Evolutionary conservation across 1,140 invertebrate species (phyloP), one percentile per base, ranked within the genome.

Genomic region (Megathymus violae): DNA sequence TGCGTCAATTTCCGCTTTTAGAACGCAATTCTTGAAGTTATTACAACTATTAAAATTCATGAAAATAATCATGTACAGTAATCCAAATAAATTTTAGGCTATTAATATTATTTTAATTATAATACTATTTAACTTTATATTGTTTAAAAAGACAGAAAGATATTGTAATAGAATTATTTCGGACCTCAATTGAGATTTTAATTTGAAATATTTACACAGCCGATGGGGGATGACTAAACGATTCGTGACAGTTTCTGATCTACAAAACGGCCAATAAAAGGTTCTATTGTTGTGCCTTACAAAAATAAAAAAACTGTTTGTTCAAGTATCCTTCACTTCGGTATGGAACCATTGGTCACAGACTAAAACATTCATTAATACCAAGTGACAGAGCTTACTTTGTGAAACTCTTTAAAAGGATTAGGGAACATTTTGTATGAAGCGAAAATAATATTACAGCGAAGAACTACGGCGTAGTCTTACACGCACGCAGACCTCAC

Each of bases 241-340:
- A 76, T 85, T 81, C 72, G 77, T 85, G 80, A 82, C 80, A 81
- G 75, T 82, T 81, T 80, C 72, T 74, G 71, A 80, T 85, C 72
- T 77, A 85, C 83, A 84, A 89, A 88, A 82, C 76, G 78, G 83
- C 85, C 80, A 89, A 89, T 86, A 87, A 86, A 81, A 72, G 72
- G 70, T 68, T 58, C 79, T 76, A 85, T 89, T 88, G 84, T 87
- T 77, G 67, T 64, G 56, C 59, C 67, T 75, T 82, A 78, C 79
- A 69, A 81, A 81, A 86, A 80, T 77, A 82, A 74, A 76, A 77
- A 74, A 71, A n/a, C n/a, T 79, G 70, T 78, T 74, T 81, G 69
- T 68, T 77, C 69, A 74, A 76, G 70, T 75, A 46, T 64, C 56
- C 59, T 46, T 59, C 13, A 40, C 25, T 62, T 65, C 62, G 38